Base-by-base conservation (phyloP, 2,797 vertebrate genomes). In the Gastrophryne carolinensis region DNA sequence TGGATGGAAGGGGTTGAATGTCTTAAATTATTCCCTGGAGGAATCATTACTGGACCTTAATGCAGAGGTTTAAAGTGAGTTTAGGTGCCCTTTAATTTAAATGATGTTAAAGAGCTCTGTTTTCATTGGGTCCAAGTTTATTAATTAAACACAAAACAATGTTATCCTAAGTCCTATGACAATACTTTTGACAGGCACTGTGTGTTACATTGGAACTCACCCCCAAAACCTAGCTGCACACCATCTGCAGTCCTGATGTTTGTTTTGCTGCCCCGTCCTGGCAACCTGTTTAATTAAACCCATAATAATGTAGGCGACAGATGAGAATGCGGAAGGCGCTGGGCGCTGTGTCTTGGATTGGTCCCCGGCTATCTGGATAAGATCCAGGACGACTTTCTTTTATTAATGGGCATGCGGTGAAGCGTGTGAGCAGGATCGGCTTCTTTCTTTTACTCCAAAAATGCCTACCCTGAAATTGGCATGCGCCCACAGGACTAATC, bases 381-480 rank as follows among this genome's bases (percentile, higher is more conserved):
- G 9, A 29, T 66, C 44, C 39, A 74, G 32, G 27, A 57, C 64
- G 61, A 21, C 26, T 47, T 57, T 26, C 52, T 44, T 44, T 41
- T 54, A 44, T 35, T 49, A 60, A 72, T 62, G 57, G 52, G 44
- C 15, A 13, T 13, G 29, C 72, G 13, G 44, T 67, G 37, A 60
- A 67, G 64, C 50, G 27, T 66, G 64, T 39, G 35, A 60, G 63
- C 30, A 3, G 52, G 52, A 67, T 50, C 53, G 60, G 60, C 61
- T 60, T 58, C 50, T 66, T 60, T 58, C 50, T 66, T 74, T 67
- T 50, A 27, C 47, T 53, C 52, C 53, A 62, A 57, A 57, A 65
- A 66, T 49, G 56, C 39, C 52, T 49, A 35, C 26, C 72, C 23
- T 5, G 49, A 58, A 74, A 57, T 66, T 66, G 72, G 72, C 72